Conservation (phyloP, 2,797 vertebrate genomes). For the Lithobates sylvaticus region DNA sequence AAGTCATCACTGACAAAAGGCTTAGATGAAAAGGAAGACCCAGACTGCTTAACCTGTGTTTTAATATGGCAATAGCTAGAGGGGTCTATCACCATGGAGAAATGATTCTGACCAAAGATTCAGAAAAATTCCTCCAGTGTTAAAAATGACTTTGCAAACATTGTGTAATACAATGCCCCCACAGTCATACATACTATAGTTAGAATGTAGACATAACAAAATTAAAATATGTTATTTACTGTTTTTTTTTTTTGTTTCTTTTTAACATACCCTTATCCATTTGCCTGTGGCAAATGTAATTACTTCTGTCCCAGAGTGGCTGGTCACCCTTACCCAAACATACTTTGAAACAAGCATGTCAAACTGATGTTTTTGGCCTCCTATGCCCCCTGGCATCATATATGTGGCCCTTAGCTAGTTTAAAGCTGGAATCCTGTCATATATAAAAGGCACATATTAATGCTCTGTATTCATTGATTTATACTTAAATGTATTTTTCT, state of each 20-base stretch:
- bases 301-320: not conserved
- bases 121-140: conserved; percentile 60
- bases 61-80: conserved; percentile 61
- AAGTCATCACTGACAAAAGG: conserved; percentile 75
- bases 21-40: conserved; percentile 65
- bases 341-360: too few species aligned
- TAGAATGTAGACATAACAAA: not conserved
- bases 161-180: not conserved
- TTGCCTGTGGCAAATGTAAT: not conserved
- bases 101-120: conserved; percentile 15
- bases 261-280: not conserved
- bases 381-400: not conserved
- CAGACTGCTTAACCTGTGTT: conserved; percentile 69
- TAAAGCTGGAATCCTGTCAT: not conserved
- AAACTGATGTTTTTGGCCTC: not conserved
- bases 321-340: not conserved
- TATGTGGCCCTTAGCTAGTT: not conserved
- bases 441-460: not conserved
- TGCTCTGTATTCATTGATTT: too few species aligned
- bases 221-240: not conserved
- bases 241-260: not conserved
- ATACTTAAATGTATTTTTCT: too few species aligned
- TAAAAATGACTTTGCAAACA: not conserved
- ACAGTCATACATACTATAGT: not conserved
- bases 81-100: conserved; percentile 64